Percentiles rank a stretch among this genome's conserved stretches.
Evolutionary conservation across 2,888 invertebrate genomes (phyloP).

Genomic region (Teleiodes luculella): DNA sequence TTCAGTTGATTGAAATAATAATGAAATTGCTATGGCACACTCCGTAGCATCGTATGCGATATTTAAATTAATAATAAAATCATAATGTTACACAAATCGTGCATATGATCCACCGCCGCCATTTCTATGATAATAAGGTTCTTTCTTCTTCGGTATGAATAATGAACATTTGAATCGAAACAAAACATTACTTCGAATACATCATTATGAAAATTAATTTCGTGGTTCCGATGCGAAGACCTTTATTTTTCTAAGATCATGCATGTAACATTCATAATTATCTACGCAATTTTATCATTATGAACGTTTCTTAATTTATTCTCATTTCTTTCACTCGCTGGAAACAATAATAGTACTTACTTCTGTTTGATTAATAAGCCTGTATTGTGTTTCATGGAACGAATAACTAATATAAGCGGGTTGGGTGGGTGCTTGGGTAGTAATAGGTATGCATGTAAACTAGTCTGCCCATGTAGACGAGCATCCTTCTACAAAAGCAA

Average conservation of each 20-base stretch:
- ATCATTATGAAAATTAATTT: neutral
- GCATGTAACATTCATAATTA: no score
- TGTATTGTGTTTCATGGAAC: no score
- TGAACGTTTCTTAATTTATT: no score
- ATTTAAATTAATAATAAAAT: slow-evolving; percentile 78
- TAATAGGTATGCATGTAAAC: no score
- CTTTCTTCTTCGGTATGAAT: slow-evolving; percentile 50
- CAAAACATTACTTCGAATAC: slow-evolving; percentile 3
- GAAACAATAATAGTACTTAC: no score
- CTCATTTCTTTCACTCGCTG: no score
- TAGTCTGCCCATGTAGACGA: neutral
- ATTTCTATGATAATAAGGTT: slow-evolving; percentile 67
- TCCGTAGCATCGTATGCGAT: slow-evolving; percentile 67
- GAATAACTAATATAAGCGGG: no score
- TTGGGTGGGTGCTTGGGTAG: no score
- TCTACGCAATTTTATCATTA: no score
- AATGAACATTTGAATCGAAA: slow-evolving; percentile 41
- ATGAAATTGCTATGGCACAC: slow-evolving; percentile 76
- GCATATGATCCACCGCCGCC: slow-evolving; percentile 48
- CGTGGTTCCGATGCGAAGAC: neutral
- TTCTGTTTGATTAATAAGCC: no score
- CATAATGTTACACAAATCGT: slow-evolving; percentile 71
- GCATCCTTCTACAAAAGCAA: neutral
- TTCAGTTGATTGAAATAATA: slow-evolving; percentile 79
- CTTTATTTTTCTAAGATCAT: no score